Evolutionary conservation across 2,888 invertebrate genomes (phyloP).

Genomic region (Pheosia tremula): DNA sequence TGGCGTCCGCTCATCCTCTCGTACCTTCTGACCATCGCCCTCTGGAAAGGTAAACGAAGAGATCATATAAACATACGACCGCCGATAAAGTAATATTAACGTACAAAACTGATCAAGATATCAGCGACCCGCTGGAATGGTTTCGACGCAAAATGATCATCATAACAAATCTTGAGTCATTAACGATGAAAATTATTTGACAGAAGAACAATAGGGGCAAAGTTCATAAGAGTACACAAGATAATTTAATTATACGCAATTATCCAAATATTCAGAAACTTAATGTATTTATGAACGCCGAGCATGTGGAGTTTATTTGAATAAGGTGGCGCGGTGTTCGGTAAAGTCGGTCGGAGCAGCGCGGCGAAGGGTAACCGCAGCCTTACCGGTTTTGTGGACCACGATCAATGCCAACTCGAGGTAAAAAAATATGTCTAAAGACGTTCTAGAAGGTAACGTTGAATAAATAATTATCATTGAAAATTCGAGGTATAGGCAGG

Average conservation of each 20-base stretch:
- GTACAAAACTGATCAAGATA: slow-evolving; percentile 9
- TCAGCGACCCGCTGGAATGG: slow-evolving; percentile 12
- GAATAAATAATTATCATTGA: slow-evolving; percentile 38
- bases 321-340: slow-evolving; percentile 44
- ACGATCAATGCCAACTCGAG: slow-evolving; percentile 77
- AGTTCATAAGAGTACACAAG: background rate
- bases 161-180: slow-evolving; percentile 28
- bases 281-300: slow-evolving; percentile 9
- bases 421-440: slow-evolving; percentile 72
- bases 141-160: slow-evolving; percentile 26
- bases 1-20: slow-evolving; percentile 81
- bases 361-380: slow-evolving; percentile 78
- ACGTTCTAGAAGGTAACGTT: slow-evolving; percentile 59
- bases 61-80: slow-evolving; percentile 1
- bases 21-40: slow-evolving; percentile 80
- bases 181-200: slow-evolving; percentile 12
- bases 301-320: slow-evolving; percentile 46
- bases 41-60: slow-evolving; percentile 56
- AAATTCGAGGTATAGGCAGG: slow-evolving; percentile 24
- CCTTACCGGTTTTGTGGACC: slow-evolving; percentile 77
- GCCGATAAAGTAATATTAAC: background rate
- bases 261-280: background rate
- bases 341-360: slow-evolving; percentile 43
- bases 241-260: background rate
- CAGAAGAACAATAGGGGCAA: background rate